Conservation (phyloP, 2,797 vertebrate species). For the Astyanax mexicanus region DNA sequence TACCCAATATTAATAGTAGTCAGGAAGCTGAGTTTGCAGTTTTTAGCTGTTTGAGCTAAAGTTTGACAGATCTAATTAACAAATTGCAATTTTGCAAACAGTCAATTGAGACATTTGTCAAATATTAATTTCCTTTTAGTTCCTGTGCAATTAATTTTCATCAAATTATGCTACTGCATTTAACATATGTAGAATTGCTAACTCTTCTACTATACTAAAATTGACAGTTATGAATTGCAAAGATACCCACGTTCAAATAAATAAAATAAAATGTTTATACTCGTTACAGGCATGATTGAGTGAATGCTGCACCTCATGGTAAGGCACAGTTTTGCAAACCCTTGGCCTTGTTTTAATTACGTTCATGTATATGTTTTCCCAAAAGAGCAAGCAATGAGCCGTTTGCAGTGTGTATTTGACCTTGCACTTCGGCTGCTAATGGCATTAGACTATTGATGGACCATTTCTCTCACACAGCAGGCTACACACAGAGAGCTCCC, state of each 20-base stretch:
- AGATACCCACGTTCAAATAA: not conserved
- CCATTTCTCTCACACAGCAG: conserved; percentile 29
- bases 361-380: conserved; percentile 26
- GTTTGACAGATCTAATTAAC: too few relatives aligned
- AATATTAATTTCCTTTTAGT: too few relatives aligned
- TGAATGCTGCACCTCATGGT: not conserved
- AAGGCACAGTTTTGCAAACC: conserved; percentile 8
- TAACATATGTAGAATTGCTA: not conserved
- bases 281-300: not conserved
- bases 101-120: too few relatives aligned
- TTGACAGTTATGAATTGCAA: conserved; percentile 3
- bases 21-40: not conserved
- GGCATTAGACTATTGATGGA: conserved; percentile 45
- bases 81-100: too few relatives aligned
- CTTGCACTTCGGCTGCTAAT: conserved; percentile 36
- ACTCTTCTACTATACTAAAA: not conserved
- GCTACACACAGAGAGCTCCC: conserved; percentile 28
- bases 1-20: not conserved
- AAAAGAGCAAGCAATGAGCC: conserved; percentile 41
- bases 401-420: conserved; percentile 13
- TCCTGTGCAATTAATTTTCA: too few relatives aligned
- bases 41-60: too few relatives aligned
- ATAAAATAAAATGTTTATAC: not conserved
- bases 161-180: not conserved
- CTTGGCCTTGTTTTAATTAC: conserved; percentile 39